These are phyloP conservation scores for Strix aluco DNA, from an alignment of 2,113 vertebrate species.

Conservation along the genomic window DNA sequence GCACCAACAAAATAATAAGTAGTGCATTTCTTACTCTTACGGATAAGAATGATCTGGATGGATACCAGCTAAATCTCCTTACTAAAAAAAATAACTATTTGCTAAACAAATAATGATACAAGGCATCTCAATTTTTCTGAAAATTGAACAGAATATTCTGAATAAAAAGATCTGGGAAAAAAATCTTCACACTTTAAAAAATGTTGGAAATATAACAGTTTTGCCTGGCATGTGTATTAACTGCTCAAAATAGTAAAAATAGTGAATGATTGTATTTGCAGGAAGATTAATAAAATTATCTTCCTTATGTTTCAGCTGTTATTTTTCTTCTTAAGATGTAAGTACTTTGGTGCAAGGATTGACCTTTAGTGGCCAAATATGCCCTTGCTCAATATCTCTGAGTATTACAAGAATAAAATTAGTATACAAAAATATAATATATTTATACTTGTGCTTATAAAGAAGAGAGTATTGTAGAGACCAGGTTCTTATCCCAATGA, in stretches of 20 bases:
- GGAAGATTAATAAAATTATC: background rate
- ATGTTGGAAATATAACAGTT: background rate
- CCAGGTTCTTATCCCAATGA: background rate
- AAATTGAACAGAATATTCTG: background rate
- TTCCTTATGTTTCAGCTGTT: background rate
- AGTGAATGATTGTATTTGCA: background rate
- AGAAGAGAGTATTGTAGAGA: background rate
- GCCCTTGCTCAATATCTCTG: background rate
- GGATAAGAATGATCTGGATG: background rate
- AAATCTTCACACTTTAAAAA: background rate
- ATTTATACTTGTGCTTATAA: background rate
- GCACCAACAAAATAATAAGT: background rate
- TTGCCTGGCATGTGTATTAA: background rate
- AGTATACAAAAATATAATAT: background rate
- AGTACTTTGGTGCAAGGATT: background rate
- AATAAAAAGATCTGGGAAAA: background rate
- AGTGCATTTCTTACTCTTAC: background rate
- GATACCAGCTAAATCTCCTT: background rate
- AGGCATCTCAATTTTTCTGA: background rate
- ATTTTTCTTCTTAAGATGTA: background rate
- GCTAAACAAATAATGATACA: background rate
- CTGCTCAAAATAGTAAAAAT: background rate
- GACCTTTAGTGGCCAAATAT: background rate
- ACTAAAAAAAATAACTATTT: background rate
- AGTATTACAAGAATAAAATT: background rate